Conservation (phyloP, 2,797 vertebrate species). For the Vipera ursinii region DNA sequence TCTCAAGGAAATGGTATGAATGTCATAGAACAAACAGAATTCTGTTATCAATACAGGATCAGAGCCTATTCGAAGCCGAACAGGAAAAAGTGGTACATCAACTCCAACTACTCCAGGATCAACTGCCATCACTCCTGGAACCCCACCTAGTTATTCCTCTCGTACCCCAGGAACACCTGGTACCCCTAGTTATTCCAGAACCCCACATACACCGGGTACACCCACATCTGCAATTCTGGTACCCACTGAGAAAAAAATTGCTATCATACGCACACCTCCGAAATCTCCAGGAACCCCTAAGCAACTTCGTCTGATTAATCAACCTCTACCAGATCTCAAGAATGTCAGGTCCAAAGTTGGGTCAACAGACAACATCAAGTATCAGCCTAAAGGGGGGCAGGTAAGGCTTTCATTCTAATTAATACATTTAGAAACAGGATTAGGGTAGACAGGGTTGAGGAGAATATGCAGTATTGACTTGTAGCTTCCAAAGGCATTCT, state of each 20-base stretch:
- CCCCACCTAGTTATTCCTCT: constrained; percentile 90
- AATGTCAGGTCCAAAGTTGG: constrained; percentile 94
- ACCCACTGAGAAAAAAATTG: constrained; percentile 92
- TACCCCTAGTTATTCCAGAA: constrained; percentile 83
- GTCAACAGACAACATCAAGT: constrained; percentile 89
- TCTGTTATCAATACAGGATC: constrained; percentile 69
- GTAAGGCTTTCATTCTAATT: constrained; percentile 71
- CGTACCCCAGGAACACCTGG: constrained; percentile 91
- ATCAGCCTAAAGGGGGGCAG: constrained; percentile 94
- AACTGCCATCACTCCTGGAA: constrained; percentile 89
- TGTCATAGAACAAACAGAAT: constrained; percentile 9
- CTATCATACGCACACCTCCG: constrained; percentile 91
- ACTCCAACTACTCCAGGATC: constrained; percentile 93
- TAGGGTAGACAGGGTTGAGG: not conserved
- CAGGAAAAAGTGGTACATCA: constrained; percentile 89
- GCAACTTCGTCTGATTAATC: constrained; percentile 90
- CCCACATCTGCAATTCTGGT: constrained; percentile 90
- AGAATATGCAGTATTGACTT: not conserved
- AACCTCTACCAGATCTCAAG: constrained; percentile 91
- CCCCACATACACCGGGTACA: constrained; percentile 86
- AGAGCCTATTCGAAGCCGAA: constrained; percentile 86
- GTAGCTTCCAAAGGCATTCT: not conserved
- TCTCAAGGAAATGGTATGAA: not conserved
- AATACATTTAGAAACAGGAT: not conserved
- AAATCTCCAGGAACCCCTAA: constrained; percentile 89